Conservation (phyloP, 2,113 vertebrate species). For the Pithys albifrons region DNA sequence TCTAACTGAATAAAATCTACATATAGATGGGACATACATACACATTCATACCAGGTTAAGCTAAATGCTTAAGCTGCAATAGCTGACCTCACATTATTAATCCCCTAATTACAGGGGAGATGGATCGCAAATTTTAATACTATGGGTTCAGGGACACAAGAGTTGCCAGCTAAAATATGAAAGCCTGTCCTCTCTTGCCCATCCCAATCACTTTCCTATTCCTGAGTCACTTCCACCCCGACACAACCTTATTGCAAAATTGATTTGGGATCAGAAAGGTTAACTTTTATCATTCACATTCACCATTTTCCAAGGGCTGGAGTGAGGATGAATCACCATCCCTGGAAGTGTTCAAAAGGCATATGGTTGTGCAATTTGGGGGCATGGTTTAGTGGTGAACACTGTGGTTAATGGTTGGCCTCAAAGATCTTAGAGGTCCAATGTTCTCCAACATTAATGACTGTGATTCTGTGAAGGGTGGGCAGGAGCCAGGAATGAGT, state of each 20-base stretch:
- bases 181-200: neutral
- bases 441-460: neutral
- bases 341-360: neutral
- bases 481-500: neutral
- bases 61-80: neutral
- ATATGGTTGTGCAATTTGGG: neutral
- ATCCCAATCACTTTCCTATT: neutral
- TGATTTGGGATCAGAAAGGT: neutral
- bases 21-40: neutral
- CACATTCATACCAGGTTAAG: neutral
- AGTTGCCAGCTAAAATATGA: neutral
- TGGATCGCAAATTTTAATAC: neutral
- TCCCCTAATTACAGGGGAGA: neutral
- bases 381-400: neutral
- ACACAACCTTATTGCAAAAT: neutral
- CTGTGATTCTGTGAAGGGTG: rapidly evolving
- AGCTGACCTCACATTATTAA: neutral
- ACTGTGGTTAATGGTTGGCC: neutral
- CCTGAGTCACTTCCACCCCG: rapidly evolving
- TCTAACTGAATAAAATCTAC: neutral
- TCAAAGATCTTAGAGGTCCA: neutral
- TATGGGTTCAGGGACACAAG: neutral
- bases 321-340: neutral
- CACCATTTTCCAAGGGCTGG: neutral
- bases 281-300: neutral